Evolutionary conservation across 1,140 invertebrate genomes (phyloP).

Genomic region (Holotrichia oblita): DNA sequence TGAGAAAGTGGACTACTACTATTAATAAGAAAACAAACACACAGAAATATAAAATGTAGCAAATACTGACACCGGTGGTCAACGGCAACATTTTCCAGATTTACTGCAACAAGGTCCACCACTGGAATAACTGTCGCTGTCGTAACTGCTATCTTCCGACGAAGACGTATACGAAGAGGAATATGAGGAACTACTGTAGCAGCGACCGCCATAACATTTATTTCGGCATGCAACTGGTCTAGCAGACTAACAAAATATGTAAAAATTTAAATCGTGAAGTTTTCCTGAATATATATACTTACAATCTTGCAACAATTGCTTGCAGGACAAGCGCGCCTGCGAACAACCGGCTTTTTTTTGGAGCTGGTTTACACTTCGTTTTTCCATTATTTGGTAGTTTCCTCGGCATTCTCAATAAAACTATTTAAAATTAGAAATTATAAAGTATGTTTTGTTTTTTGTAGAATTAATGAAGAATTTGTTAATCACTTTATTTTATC

Average conservation of each 20-base stretch:
- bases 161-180: background rate
- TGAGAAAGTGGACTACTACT: no score
- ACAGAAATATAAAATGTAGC: no score
- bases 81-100: constrained; percentile 5
- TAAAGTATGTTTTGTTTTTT: no score
- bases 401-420: no score
- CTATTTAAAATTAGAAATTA: no score
- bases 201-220: background rate
- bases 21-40: no score
- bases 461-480: no score
- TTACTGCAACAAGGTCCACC: constrained; percentile 3
- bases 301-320: background rate
- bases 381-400: no score
- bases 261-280: background rate
- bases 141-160: background rate
- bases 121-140: background rate
- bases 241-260: background rate
- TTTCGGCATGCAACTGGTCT: background rate
- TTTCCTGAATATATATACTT: background rate
- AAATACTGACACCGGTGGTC: no score
- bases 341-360: background rate
- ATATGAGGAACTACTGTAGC: constrained; percentile 9
- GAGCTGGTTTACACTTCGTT: background rate
- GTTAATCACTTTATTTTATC: no score
- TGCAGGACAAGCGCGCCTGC: background rate